These are phyloP conservation scores for Trichopoda pennipes DNA, from an alignment of 2,888 invertebrate species.

Conservation along the genomic window DNA sequence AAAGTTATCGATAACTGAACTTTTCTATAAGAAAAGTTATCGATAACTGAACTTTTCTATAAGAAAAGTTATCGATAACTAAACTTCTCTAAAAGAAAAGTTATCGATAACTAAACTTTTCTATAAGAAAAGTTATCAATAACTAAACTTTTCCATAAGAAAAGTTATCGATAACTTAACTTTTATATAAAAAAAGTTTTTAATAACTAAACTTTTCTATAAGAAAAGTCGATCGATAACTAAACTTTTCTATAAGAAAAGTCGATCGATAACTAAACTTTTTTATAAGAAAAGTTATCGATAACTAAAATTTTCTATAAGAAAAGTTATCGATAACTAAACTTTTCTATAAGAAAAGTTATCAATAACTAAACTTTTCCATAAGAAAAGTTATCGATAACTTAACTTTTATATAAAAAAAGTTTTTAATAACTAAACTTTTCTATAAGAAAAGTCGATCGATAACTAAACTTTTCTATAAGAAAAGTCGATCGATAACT, in stretches of 20 bases:
- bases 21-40: too few relatives aligned
- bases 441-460: neutral
- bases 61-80: neutral
- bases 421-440: neutral
- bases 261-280: too few relatives aligned
- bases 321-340: too few relatives aligned
- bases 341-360: too few relatives aligned
- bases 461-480: neutral
- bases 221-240: neutral
- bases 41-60: too few relatives aligned
- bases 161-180: neutral
- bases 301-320: neutral
- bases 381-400: too few relatives aligned
- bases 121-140: neutral
- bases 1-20: too few relatives aligned
- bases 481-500: too few relatives aligned
- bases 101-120: neutral
- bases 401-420: neutral
- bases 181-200: neutral
- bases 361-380: too few relatives aligned
- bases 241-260: too few relatives aligned
- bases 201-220: neutral
- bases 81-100: neutral
- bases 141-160: neutral
- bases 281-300: neutral